These are phyloP conservation scores for Trinectes maculatus DNA, from an alignment of 2,113 vertebrate genomes.

Conservation along the genomic window DNA sequence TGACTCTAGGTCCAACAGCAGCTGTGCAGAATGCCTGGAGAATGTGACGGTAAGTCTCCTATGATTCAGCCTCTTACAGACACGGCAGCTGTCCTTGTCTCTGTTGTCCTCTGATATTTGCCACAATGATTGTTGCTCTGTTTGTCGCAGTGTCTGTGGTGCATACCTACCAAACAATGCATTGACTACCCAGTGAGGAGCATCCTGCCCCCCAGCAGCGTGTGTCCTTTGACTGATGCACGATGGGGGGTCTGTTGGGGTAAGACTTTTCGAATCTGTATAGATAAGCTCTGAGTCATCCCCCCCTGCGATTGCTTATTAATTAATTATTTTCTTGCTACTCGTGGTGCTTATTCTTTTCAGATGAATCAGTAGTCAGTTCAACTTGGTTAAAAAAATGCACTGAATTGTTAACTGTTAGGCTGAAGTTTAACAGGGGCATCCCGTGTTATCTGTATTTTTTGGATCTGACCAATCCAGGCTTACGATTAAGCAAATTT, in stretches of 20 bases:
- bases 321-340: not conserved
- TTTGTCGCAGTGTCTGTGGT: conserved; percentile 92
- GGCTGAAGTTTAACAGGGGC: not conserved
- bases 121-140: not conserved
- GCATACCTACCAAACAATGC: conserved; percentile 81
- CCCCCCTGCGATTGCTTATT: no score
- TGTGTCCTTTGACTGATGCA: conserved; percentile 86
- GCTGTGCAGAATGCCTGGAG: conserved; percentile 88
- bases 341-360: not conserved
- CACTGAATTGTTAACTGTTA: not conserved
- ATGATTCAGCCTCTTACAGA: not conserved
- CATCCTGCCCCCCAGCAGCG: conserved; percentile 82
- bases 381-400: not conserved
- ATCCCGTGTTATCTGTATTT: not conserved
- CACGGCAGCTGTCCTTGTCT: no score
- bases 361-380: no score
- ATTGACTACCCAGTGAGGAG: conserved; percentile 87
- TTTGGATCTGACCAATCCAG: not conserved
- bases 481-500: not conserved
- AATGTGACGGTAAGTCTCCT: conserved; percentile 87
- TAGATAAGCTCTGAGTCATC: no score
- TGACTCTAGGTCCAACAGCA: conserved; percentile 83
- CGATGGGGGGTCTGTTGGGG: conserved; percentile 96
- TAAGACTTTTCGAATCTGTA: conserved; percentile 74
- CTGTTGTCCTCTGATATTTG: not conserved